Percentiles rank a stretch among this genome's conserved stretches.
Conservation (phyloP, 2,113 vertebrate genomes). For the Gallinago undulata region DNA sequence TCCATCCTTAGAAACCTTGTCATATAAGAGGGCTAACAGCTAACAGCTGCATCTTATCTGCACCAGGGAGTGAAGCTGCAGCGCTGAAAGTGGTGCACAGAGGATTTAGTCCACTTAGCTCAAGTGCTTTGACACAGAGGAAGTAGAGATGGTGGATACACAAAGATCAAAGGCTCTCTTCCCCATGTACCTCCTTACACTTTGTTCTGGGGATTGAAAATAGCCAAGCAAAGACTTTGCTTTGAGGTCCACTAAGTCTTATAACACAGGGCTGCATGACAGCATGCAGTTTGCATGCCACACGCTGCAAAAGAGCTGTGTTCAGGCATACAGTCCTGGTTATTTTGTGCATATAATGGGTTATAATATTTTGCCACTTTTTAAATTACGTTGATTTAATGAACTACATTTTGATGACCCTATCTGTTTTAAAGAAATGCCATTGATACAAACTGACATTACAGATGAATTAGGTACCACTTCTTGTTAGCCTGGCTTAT, state of each 20-base stretch:
- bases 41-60: neutral
- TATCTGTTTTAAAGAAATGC: neutral
- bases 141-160: neutral
- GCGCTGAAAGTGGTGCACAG: neutral
- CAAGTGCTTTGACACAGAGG: neutral
- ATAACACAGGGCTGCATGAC: accelerated
- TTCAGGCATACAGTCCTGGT: neutral
- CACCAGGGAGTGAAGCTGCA: neutral
- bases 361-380: neutral
- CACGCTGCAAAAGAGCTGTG: neutral
- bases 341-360: neutral
- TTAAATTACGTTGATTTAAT: neutral
- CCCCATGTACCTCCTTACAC: accelerated
- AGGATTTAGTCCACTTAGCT: neutral
- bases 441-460: neutral
- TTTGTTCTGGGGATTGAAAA: neutral
- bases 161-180: neutral
- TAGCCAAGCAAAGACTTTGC: neutral
- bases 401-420: neutral
- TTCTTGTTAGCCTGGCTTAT: neutral
- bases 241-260: neutral
- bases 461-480: neutral
- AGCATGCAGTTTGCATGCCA: accelerated
- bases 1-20: neutral
- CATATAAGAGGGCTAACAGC: neutral